Base-by-base conservation (phyloP, 2,888 invertebrate species). In the Lasioglossum calceatum region DNA sequence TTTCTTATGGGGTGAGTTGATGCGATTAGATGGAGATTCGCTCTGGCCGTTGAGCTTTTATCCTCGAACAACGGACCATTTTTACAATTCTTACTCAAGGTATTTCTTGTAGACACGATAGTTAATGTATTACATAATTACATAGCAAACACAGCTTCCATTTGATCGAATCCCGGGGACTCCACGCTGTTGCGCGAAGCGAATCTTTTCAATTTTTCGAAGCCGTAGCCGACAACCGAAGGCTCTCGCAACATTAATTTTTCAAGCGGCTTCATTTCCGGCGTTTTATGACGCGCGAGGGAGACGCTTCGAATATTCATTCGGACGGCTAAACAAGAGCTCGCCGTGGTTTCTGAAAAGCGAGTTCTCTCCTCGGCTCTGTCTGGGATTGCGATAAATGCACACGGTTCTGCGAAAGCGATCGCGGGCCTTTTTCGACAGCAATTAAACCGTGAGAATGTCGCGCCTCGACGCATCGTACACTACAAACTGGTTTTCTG, bases 361-460 rank as follows among this genome's bases (percentile, higher is more conserved):
- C 61, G 61, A 27, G 61, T 61, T 44, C 27, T 61, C 61, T 61
- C 61, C 27, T 4, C 39, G 39, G 4, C 23, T 23, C 14, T 7
- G 27, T 39, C 39, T 10, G 39, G 23, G n/a, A 19, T 42, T 23
- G 39, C 39, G 32, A 27, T 50, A 77, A 64, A 72, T 39, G 36
- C n/a, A 23, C 4, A n/a, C 44, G 19, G 23, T 54, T 80, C 39
- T 76, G 32, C 64, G 44, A 27, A 50, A 70, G 67, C 44, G 47
- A 54, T 64, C 27, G 36, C 32, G 64, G 10, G 42, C 39, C 23
- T 42, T 67, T 23, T 27, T 10, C 42, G 64, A 36, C 67, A 36
- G 67, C 32, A 47, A 67, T 77, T 77, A 44, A 67, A 67, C 27
- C 77, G 16, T 14, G 58, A 74, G 44, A 47, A 61, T 27, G 74